Conservation (phyloP, 2,797 vertebrate species). For the Acestrorhynchus altus region DNA sequence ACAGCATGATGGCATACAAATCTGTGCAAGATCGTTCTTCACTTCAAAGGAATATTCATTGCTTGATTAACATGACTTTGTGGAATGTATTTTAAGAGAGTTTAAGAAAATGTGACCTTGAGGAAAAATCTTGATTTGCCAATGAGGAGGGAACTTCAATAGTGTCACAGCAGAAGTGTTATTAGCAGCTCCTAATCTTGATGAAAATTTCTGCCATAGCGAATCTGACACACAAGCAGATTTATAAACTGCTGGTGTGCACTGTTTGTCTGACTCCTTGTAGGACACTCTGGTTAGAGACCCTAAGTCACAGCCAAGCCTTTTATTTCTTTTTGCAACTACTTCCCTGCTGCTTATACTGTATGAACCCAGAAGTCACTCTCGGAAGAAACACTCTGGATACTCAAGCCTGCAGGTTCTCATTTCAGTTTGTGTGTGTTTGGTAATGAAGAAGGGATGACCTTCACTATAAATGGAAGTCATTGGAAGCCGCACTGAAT, state of each 20-base stretch:
- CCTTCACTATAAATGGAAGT: conserved; percentile 20
- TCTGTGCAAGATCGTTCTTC: conserved; percentile 9
- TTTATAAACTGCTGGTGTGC: not conserved
- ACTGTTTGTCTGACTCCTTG: not conserved
- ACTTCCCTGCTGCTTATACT: not conserved
- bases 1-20: conserved; percentile 8
- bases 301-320: not conserved
- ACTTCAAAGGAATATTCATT: conserved; percentile 5
- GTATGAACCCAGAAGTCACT: conserved; percentile 14
- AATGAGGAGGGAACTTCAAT: conserved; percentile 9
- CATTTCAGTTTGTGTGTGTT: not conserved
- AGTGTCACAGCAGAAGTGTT: not conserved
- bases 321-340: not conserved
- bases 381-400: not conserved
- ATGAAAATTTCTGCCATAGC: not conserved
- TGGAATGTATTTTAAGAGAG: not conserved
- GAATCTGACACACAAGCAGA: not conserved
- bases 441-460: conserved; percentile 5
- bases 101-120: conserved; percentile 1
- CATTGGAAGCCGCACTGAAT: conserved; percentile 12
- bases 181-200: not conserved
- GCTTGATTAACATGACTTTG: not conserved
- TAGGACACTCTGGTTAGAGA: not conserved
- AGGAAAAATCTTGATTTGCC: not conserved
- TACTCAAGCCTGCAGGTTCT: not conserved